Percentiles rank a stretch among this genome's conserved stretches.
These are phyloP conservation scores for Macrotis lagotis DNA, from an alignment of 2,113 vertebrate species.

Conservation along the genomic window DNA sequence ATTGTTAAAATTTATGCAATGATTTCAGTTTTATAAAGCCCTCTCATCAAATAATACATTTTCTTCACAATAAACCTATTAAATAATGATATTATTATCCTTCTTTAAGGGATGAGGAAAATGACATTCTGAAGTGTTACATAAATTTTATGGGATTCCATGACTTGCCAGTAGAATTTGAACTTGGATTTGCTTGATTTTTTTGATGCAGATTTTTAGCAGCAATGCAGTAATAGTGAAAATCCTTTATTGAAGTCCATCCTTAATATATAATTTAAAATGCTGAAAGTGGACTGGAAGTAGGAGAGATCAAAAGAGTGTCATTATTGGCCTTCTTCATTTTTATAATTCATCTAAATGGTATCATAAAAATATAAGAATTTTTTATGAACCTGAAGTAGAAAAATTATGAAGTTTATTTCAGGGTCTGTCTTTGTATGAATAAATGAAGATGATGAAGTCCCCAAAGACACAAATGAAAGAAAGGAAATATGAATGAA, in stretches of 20 bases:
- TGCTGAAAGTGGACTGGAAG: fast-evolving
- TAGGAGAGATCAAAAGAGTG: not conserved
- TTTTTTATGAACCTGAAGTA: not conserved
- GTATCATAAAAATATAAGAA: not conserved
- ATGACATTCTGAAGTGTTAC: not conserved
- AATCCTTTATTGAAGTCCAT: not conserved
- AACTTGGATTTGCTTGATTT: not conserved
- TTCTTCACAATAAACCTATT: not conserved
- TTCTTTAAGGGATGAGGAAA: not conserved
- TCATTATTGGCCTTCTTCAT: not conserved
- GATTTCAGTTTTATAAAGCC: not conserved
- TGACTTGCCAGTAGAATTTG: not conserved
- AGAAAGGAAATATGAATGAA: not conserved
- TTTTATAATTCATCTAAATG: not conserved
- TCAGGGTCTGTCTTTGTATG: not conserved
- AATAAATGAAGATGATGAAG: not conserved
- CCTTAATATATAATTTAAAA: not conserved
- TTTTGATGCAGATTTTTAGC: not conserved
- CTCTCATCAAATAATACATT: not conserved
- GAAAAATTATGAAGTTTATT: not conserved
- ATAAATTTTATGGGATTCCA: not conserved
- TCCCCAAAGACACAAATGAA: not conserved
- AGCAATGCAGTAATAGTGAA: not conserved
- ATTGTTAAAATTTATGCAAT: not conserved
- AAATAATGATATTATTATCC: not conserved